These are phyloP conservation scores for Scaptomyza flava DNA, from an alignment of 2,888 invertebrate genomes.

Conservation along the genomic window DNA sequence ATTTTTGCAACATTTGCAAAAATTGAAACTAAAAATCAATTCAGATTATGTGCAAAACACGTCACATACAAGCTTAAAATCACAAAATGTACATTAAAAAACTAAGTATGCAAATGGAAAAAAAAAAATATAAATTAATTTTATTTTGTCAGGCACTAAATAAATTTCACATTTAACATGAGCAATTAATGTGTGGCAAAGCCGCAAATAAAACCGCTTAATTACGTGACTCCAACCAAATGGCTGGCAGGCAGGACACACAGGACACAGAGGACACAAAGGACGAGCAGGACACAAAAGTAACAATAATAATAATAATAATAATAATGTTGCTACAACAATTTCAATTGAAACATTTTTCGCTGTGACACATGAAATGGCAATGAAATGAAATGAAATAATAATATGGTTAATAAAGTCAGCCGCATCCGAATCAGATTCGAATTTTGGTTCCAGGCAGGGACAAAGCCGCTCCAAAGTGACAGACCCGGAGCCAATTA, in stretches of 20 bases:
- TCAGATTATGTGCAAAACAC: slow-evolving; percentile 14
- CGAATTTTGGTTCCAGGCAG: background rate
- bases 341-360: slow-evolving; percentile 59
- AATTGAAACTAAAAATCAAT: slow-evolving; percentile 1
- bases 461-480: slow-evolving; percentile 11
- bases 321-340: slow-evolving; percentile 10
- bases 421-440: slow-evolving; percentile 57
- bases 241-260: slow-evolving; percentile 4
- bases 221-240: slow-evolving; percentile 69
- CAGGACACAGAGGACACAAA: background rate
- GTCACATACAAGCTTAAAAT: slow-evolving; percentile 1
- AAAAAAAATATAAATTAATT: slow-evolving; percentile 12
- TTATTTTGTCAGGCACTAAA: slow-evolving; percentile 40
- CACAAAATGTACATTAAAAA: background rate
- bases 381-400: slow-evolving; percentile 77
- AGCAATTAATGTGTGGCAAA: slow-evolving; percentile 76
- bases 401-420: slow-evolving; percentile 78
- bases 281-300: slow-evolving; percentile 5
- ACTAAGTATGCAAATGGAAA: background rate
- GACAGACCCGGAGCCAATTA: slow-evolving; percentile 58
- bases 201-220: slow-evolving; percentile 78
- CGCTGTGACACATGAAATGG: slow-evolving; percentile 65
- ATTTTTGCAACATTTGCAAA: background rate
- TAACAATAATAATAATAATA: slow-evolving; percentile 12
- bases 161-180: slow-evolving; percentile 70